A percentile compares a stretch with the other conserved stretches of the same genome.
Conservation (phyloP, 2,888 invertebrate species). For the Lissocephala sabroskyi region DNA sequence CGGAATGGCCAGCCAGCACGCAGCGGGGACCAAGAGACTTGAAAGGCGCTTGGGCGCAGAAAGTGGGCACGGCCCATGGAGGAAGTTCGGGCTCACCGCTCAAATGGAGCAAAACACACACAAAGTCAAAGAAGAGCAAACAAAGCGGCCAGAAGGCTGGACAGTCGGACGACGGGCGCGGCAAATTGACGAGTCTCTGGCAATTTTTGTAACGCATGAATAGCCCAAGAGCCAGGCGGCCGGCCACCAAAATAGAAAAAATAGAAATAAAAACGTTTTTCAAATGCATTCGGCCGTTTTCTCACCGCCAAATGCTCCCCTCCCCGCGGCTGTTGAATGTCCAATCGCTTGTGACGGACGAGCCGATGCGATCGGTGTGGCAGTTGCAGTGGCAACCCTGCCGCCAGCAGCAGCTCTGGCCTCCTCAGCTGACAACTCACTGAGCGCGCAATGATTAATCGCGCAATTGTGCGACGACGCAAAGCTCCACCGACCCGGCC, state of each 20-base stretch:
- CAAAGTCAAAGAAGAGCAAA: slow-evolving; percentile 37
- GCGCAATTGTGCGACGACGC: slow-evolving; percentile 49
- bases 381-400: slow-evolving; percentile 5
- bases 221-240: slow-evolving; percentile 42
- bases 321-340: slow-evolving; percentile 42
- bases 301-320: slow-evolving; percentile 14
- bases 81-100: slow-evolving; percentile 20
- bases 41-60: slow-evolving; percentile 28
- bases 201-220: slow-evolving; percentile 61
- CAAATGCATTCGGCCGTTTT: slow-evolving; percentile 32
- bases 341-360: slow-evolving; percentile 62
- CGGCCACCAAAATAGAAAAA: slow-evolving; percentile 19
- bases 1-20: slow-evolving; percentile 56
- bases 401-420: no score
- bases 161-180: slow-evolving; percentile 6
- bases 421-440: slow-evolving; percentile 63
- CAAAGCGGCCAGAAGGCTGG: slow-evolving; percentile 42
- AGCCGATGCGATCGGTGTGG: slow-evolving; percentile 35
- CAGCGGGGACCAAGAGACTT: slow-evolving; percentile 20
- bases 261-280: slow-evolving; percentile 49
- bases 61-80: slow-evolving; percentile 36
- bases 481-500: slow-evolving; percentile 13
- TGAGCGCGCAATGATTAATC: slow-evolving; percentile 65
- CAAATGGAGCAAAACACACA: slow-evolving; percentile 58
- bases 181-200: slow-evolving; percentile 53